Evolutionary conservation across 23 tunicate species (phyloP), one percentile per base, ranked within the genome.

Genomic region (Clavelina lepadiformis): DNA sequence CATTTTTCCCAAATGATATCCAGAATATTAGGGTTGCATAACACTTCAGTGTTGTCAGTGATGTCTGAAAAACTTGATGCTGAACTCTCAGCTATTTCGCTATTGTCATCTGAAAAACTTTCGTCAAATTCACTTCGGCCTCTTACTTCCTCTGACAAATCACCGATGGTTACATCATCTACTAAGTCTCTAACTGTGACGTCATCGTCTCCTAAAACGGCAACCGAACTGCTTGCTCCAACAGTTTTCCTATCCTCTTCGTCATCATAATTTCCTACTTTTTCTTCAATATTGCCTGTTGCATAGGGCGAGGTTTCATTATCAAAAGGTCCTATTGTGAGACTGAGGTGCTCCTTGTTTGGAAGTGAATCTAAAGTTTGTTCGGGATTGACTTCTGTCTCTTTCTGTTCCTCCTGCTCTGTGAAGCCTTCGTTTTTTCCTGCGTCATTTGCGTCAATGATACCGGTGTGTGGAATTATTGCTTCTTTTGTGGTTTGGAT

Each of bases 21-120:
- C n/a, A 86, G 33, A 27, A 77, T 77, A 49, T 86, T 71, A 2
- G 84, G 78, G 36, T 57, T 71, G 51, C 80, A 78, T 20, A 86
- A 72, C 35, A 77, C 85, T 1, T 86, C 95, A 5, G 95, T 86
- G 47, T 86, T 72, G 75, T 77, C 79, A 19, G 84, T 77, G 31
- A 77, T 45, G 64, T 77, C 72, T 8, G 95, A 86, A 6, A 77
- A 27, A 47, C 80, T 71, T 1, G 93, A 61, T 5, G 33, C 46
- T 3, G 75, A 52, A 28, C 62, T 54, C n/a, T 54, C 75, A 8
- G 62, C 21, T 7, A 52, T 69, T 18, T 49, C 5, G 18, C 75
- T 69, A 11, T 52, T 53, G 26, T 19, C 53, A 30, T 54, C 75
- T 22, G 35, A 46, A 20, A 31, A 47, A 34, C 32, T 54, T 24